Base-by-base conservation (phyloP, 2,888 invertebrate genomes). In the Leptinotarsa peninsularis region DNA sequence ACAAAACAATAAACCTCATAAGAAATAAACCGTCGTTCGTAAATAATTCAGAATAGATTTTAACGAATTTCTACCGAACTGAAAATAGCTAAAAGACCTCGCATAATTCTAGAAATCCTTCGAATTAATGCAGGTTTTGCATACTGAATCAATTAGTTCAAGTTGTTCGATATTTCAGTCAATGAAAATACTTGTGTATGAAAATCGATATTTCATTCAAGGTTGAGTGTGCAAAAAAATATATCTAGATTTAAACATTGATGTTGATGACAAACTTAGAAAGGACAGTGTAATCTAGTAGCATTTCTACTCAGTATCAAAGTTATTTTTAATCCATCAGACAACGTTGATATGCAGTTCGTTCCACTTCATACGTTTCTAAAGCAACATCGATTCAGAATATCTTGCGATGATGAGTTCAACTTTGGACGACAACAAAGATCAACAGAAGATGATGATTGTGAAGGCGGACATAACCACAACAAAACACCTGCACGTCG, bases 41-140 rank as follows among this genome's bases (percentile, higher is more conserved):
- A 71, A 75, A 69, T 72, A 75, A 69, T 70, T 75, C 67, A 56
- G 56, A 72, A 72, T 67, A 70, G 72, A 72, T 69, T 75, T 75
- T 69, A 69, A 69, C 43, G 70, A 72, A 33, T 72, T 66, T 71
- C 56, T 63, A 27, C 49, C 49, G 21, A 52, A 49, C 76, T 78
- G 67, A 74, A 76, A 78, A 76, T 78, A 77, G 68, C 72, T 21
- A 43, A 56, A 50, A 71, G 75, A 75, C 77, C 77, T 77, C 66
- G 72, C 69, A 18, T 54, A 66, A 54, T 67, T 63, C 56, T 52
- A 60, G 18, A 54, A 66, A 72, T 72, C 74, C 72, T 77, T 74
- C 72, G 69, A 74, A 73, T 73, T 73, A 74, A 71, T 77, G 71
- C 71, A 67, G 56, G 49, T 74, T 77, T 74, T 77, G 73, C 75